Percentiles rank a stretch among this genome's conserved stretches.
Evolutionary conservation across 1,140 invertebrate species (phyloP).

Genomic region (Bombus soroeensis): DNA sequence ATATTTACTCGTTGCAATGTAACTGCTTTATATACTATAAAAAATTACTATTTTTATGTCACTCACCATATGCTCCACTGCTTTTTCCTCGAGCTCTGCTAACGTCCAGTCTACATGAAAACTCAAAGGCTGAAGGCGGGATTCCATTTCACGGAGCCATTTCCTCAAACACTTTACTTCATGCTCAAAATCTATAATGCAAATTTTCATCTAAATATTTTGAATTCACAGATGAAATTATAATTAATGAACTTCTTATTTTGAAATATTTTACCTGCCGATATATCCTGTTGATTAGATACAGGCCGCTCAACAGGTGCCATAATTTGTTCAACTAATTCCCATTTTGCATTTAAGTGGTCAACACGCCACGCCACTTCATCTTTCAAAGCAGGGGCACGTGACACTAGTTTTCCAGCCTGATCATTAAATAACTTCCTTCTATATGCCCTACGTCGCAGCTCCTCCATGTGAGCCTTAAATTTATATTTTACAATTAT

Average conservation of each 20-base stretch:
- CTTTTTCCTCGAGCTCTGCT: conserved; percentile 87
- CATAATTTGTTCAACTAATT: conserved; percentile 86
- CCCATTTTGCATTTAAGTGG: conserved; percentile 91
- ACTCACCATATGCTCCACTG: conserved; percentile 88
- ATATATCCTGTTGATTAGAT: conserved; percentile 80
- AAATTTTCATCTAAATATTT: conserved; percentile 8
- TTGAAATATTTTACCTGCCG: conserved; percentile 77
- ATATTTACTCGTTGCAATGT: neutral
- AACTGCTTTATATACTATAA: neutral
- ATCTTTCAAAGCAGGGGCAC: conserved; percentile 88
- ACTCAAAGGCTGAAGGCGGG: conserved; percentile 86
- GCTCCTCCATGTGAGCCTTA: conserved; percentile 89
- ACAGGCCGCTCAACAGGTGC: conserved; percentile 79
- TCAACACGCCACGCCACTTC: conserved; percentile 89
- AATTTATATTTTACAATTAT: conserved; percentile 57
- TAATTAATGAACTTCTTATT: neutral
- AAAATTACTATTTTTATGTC: neutral
- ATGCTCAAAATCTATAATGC: conserved; percentile 86
- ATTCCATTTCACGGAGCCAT: conserved; percentile 86
- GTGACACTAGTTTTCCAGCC: conserved; percentile 87
- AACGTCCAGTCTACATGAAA: conserved; percentile 85
- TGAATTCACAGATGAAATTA: neutral
- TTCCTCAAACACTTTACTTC: conserved; percentile 87
- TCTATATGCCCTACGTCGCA: conserved; percentile 87
- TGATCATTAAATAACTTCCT: conserved; percentile 91